phyloP scores from a whole-genome alignment of 2,797 vertebrate genomes.

The Brachymystax lenok region DNA sequence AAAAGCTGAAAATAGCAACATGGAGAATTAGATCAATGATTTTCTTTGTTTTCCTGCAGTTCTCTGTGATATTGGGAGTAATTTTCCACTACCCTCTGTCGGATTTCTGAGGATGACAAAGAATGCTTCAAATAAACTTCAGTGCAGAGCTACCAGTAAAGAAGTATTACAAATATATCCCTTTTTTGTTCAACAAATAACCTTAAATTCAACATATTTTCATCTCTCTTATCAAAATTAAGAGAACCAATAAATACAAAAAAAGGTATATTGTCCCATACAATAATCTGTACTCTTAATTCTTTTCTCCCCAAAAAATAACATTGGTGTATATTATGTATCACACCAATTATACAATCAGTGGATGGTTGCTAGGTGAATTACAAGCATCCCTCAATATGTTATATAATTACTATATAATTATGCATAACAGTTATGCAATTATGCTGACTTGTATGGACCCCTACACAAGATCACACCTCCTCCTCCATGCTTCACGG shows the following conservation, averaged over 20 bases:
- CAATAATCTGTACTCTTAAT: too few relatives aligned
- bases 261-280: background rate
- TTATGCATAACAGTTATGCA: too few relatives aligned
- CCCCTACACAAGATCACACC: too few relatives aligned
- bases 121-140: background rate
- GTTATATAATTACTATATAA: too few relatives aligned
- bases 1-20: background rate
- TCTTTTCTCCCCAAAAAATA: too few relatives aligned
- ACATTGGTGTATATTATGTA: too few relatives aligned
- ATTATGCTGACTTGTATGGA: too few relatives aligned
- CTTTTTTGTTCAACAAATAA: background rate
- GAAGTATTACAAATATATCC: background rate
- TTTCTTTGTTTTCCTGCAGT: constrained; percentile 17
- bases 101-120: constrained; percentile 15
- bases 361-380: too few relatives aligned
- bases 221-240: background rate
- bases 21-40: background rate
- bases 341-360: too few relatives aligned
- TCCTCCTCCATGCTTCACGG: too few relatives aligned
- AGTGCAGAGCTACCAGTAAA: background rate
- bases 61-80: constrained; percentile 25
- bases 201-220: background rate
- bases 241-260: background rate
- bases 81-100: constrained; percentile 22
- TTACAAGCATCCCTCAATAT: too few relatives aligned